Conservation (phyloP, 2,113 vertebrate genomes). For the Pseudopipra pipra region DNA sequence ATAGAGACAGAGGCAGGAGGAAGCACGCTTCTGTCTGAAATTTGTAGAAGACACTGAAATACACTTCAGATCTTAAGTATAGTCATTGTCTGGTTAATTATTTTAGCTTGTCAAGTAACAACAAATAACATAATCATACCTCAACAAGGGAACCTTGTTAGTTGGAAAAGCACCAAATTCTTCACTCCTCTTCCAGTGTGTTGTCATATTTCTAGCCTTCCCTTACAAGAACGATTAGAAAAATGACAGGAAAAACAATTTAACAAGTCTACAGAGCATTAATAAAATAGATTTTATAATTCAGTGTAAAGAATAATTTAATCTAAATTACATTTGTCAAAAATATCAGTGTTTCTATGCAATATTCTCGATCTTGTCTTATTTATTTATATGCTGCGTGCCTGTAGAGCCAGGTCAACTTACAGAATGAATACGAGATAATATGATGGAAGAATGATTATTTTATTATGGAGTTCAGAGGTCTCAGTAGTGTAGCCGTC, state of each 20-base stretch:
- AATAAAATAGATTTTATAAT: neutral
- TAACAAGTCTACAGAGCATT: neutral
- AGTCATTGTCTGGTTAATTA: neutral
- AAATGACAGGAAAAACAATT: neutral
- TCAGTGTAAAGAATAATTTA: neutral
- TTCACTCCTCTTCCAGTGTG: neutral
- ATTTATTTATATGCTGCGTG: neutral
- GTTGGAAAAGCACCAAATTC: neutral
- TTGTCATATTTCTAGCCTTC: neutral
- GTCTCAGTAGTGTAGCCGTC: neutral
- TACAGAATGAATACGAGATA: neutral
- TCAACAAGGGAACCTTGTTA: neutral
- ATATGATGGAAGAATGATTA: neutral
- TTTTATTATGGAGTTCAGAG: neutral
- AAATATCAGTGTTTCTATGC: neutral
- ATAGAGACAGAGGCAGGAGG: neutral
- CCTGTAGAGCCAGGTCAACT: neutral
- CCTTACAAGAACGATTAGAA: neutral
- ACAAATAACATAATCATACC: neutral
- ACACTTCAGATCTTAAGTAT: neutral
- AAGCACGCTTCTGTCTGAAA: neutral
- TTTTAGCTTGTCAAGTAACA: neutral
- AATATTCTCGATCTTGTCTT: neutral
- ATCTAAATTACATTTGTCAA: neutral
- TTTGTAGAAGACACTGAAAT: neutral